phyloP scores from a whole-genome alignment of 1,140 invertebrate genomes.

The Camponotus floridanus region DNA sequence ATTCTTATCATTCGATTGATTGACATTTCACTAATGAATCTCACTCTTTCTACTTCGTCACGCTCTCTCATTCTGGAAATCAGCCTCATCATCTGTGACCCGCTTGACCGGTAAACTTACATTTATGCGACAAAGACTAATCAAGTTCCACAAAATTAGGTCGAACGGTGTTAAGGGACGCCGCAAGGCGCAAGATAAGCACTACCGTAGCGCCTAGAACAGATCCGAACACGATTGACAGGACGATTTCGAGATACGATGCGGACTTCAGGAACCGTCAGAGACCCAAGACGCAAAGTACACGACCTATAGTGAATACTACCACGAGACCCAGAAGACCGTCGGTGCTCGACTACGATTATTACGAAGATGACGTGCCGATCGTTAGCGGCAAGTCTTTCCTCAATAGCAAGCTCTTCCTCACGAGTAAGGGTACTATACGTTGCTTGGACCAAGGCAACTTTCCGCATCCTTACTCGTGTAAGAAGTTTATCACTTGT shows the following conservation, averaged over 20 bases:
- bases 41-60: constrained; percentile 18
- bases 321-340: constrained; percentile 81
- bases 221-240: constrained; percentile 62
- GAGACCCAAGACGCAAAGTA: constrained; percentile 72
- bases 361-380: constrained; percentile 89
- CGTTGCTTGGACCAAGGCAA: constrained; percentile 95
- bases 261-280: constrained; percentile 77
- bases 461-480: constrained; percentile 95
- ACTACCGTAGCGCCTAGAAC: constrained; percentile 84
- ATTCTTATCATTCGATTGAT: constrained; percentile 10
- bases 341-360: constrained; percentile 88
- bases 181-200: constrained; percentile 83
- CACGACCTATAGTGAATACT: constrained; percentile 60
- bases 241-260: constrained; percentile 74
- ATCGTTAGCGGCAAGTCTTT: constrained; percentile 86
- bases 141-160: constrained; percentile 78
- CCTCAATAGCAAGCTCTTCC: constrained; percentile 87
- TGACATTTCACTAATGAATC: constrained; percentile 52
- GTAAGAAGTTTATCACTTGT: constrained; percentile 95
- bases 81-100: constrained; percentile 27
- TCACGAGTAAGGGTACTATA: constrained; percentile 88
- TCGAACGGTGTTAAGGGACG: constrained; percentile 81
- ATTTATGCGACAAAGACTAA: constrained; percentile 58
- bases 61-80: constrained; percentile 53
- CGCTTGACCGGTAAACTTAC: constrained; percentile 21